Base-by-base conservation (phyloP, 2,888 invertebrate genomes). In the Scelioninae gen. 1 region DNA sequence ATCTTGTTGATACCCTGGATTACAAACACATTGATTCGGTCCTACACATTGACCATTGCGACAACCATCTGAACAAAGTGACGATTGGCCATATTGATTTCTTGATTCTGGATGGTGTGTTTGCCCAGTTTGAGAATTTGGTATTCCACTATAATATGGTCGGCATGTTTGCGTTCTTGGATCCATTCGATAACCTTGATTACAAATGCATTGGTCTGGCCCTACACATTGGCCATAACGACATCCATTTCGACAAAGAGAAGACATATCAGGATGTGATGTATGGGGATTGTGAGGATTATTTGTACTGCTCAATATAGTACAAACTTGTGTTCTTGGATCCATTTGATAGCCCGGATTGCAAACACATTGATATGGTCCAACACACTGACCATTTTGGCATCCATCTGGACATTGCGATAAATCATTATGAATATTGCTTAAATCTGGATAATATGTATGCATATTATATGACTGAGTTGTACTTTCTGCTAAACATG, bases 131-230 rank as follows among this genome's bases (percentile, higher is more conserved):
- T 29, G 32, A 38, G 38, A 5, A 38, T 38, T 65, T 71, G 89
- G 89, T 0, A 60, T 79, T 0, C 85, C 78, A 63, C 93, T 92
- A 15, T 69, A 69, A 91, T 90, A 0, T 10, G 71, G 71, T 40
- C 40, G 38, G 90, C 1, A 87, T 86, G 86, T 93, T 92, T 93
- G 62, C 3, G 76, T 79, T 60, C 47, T 49, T 9, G 47, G 31
- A 53, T 82, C 78, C 43, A 76, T 56, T 4, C 93, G 93, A 75
- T 89, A 93, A 6, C 94, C 94, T 0, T 88, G 88, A 84, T 92
- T 91, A 86, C 95, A 95, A 3, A 91, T 91, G 87, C 95, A 95
- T 23, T 92, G 78, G 6, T 85, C 83, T 0, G 90, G 91, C 0
- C 89, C 90, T 2, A 91, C 83, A 75, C 92, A 92, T 0, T 90